Percentiles rank a stretch among this genome's conserved stretches.
Conservation (phyloP, 2,888 invertebrate genomes). For the Anaspis maculata region DNA sequence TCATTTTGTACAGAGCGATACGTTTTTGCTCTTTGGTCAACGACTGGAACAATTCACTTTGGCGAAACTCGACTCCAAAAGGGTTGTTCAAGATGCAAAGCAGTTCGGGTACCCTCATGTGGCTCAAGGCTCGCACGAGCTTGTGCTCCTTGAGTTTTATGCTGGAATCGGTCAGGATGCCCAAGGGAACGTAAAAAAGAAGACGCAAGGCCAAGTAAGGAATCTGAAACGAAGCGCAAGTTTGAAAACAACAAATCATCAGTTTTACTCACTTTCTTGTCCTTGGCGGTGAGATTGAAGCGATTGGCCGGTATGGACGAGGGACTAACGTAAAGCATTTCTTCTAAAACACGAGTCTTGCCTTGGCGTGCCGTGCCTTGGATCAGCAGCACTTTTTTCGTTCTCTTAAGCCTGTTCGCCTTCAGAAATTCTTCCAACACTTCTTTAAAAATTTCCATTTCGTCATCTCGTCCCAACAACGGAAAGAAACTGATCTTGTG, state of each 20-base stretch:
- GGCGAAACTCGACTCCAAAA: slow-evolving; percentile 43
- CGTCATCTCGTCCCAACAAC: slow-evolving; percentile 46
- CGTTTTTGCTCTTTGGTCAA: slow-evolving; percentile 27
- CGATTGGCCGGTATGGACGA: slow-evolving; percentile 33
- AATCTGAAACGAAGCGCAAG: no score
- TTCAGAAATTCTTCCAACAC: slow-evolving; percentile 17
- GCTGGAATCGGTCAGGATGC: slow-evolving; percentile 30
- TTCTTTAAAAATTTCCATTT: slow-evolving; percentile 26
- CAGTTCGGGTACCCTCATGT: slow-evolving; percentile 33
- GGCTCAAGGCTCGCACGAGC: slow-evolving; percentile 32
- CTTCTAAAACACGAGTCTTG: slow-evolving; percentile 53
- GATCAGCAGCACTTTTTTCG: slow-evolving; percentile 31
- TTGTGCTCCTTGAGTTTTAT: slow-evolving; percentile 40
- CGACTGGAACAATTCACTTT: slow-evolving; percentile 20
- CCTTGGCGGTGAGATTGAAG: slow-evolving; percentile 33
- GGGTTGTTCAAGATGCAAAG: slow-evolving; percentile 45
- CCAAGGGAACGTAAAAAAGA: slow-evolving; percentile 40
- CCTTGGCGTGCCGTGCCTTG: slow-evolving; percentile 53
- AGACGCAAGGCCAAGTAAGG: slow-evolving; percentile 41
- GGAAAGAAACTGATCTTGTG: slow-evolving; percentile 22
- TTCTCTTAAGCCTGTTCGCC: slow-evolving; percentile 10
- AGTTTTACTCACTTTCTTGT: slow-evolving; percentile 39
- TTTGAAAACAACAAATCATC: no score
- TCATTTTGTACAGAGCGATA: slow-evolving; percentile 32
- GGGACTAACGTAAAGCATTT: slow-evolving; percentile 46